Percentiles rank a stretch among this genome's conserved stretches.
phyloP scores from a whole-genome alignment of 1,140 invertebrate genomes.

The Drosophila obscura region DNA sequence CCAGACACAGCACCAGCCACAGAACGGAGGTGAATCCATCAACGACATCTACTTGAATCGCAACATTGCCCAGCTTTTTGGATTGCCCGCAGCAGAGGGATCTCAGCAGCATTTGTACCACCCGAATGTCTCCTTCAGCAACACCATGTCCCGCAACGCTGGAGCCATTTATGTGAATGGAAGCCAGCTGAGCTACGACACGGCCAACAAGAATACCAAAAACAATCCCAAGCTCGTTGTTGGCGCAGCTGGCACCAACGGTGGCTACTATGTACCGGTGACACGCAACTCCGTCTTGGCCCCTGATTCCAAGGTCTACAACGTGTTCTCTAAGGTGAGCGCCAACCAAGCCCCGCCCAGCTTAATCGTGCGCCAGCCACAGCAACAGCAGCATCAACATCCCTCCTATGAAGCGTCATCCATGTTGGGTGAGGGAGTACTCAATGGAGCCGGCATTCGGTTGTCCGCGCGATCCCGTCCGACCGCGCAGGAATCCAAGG shows the following conservation, averaged over 20 bases:
- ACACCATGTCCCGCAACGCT: slow-evolving; percentile 57
- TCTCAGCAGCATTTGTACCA: slow-evolving; percentile 45
- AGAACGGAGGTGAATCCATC: slow-evolving; percentile 64
- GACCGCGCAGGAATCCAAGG: slow-evolving; percentile 13
- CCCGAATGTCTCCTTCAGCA: slow-evolving; percentile 80
- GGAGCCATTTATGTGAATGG: slow-evolving; percentile 76
- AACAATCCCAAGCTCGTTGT: slow-evolving; percentile 60
- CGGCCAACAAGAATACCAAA: slow-evolving; percentile 67
- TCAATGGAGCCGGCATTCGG: slow-evolving; percentile 45
- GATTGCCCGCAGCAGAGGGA: slow-evolving; percentile 33
- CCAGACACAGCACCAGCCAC: slow-evolving; percentile 2
- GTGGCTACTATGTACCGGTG: slow-evolving; percentile 71
- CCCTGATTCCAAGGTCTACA: slow-evolving; percentile 74
- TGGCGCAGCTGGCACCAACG: slow-evolving; percentile 33
- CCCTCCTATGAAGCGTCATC: slow-evolving; percentile 22
- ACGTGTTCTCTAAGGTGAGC: slow-evolving; percentile 78
- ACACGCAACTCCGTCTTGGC: slow-evolving; percentile 56
- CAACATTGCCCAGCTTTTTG: slow-evolving; percentile 75
- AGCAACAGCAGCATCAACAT: slow-evolving; percentile 44
- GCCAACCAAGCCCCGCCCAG: slow-evolving; percentile 56
- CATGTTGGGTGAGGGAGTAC: slow-evolving; percentile 12
- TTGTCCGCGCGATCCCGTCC: slow-evolving; percentile 56
- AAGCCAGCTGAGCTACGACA: slow-evolving; percentile 63
- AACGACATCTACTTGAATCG: slow-evolving; percentile 82
- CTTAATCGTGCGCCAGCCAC: slow-evolving; percentile 64